These are phyloP conservation scores for Alouatta palliata DNA, from an alignment of 2,113 vertebrate genomes.

Conservation along the genomic window DNA sequence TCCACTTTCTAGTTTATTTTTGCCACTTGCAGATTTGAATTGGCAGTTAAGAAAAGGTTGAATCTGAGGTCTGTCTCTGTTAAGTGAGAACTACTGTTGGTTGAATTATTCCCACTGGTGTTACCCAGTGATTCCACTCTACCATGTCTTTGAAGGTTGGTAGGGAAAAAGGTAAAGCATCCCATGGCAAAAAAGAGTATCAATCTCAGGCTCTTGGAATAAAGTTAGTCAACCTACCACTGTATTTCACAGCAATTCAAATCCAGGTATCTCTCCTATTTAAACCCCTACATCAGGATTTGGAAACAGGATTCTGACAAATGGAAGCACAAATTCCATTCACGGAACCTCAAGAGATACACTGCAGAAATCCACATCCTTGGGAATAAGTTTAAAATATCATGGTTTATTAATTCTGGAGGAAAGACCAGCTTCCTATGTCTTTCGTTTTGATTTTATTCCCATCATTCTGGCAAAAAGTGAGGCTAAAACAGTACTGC, in stretches of 20 bases:
- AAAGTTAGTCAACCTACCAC: background rate
- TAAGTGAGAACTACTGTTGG: background rate
- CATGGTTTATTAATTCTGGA: background rate
- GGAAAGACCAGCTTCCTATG: background rate
- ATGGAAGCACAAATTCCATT: background rate
- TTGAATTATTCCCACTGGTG: slow-evolving; percentile 56
- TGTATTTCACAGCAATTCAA: background rate
- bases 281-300: background rate
- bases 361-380: background rate
- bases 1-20: background rate
- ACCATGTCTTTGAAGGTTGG: background rate
- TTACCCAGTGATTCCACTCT: background rate
- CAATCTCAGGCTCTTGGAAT: background rate
- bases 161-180: background rate
- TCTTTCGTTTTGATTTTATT: background rate
- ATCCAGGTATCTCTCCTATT: background rate
- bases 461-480: background rate
- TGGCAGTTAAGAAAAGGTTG: slow-evolving; percentile 35
- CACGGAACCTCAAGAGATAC: background rate
- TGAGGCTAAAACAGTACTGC: background rate
- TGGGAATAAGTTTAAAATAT: background rate
- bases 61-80: background rate
- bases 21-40: background rate
- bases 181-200: background rate
- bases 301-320: background rate